These are phyloP conservation scores for Cygnus atratus DNA, from an alignment of 2,113 vertebrate genomes.

Conservation along the genomic window DNA sequence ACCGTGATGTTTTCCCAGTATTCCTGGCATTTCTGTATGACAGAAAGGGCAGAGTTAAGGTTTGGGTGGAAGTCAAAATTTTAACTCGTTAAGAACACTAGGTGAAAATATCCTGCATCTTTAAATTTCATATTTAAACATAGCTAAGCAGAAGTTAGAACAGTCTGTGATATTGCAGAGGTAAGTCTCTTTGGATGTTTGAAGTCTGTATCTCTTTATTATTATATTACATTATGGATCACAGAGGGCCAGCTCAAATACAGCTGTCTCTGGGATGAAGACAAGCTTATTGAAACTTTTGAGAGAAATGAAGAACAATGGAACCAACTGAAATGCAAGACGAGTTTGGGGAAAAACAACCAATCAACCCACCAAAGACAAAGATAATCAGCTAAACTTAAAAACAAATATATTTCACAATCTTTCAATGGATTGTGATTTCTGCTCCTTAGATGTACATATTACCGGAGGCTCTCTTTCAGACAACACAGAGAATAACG, in stretches of 20 bases:
- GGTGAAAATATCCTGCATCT: background rate
- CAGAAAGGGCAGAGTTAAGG: background rate
- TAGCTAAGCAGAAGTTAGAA: background rate
- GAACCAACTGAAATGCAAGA: background rate
- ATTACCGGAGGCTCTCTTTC: background rate
- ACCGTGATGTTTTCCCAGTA: background rate
- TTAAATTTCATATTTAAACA: background rate
- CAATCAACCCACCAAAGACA: background rate
- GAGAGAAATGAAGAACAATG: background rate
- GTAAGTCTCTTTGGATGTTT: background rate
- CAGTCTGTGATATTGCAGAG: background rate
- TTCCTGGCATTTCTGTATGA: background rate
- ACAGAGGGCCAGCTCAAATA: constrained; percentile 41
- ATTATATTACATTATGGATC: background rate
- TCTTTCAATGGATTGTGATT: background rate
- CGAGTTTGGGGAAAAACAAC: background rate
- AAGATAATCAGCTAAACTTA: background rate
- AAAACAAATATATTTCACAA: background rate
- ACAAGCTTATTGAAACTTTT: background rate
- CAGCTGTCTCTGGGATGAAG: background rate
- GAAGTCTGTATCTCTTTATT: background rate
- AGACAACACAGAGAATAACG: background rate
- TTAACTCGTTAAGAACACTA: background rate
- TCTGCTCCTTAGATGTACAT: background rate
- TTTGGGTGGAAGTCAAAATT: background rate